These are phyloP conservation scores for Gallirallus australis DNA, from an alignment of 2,797 vertebrate species.

Conservation along the genomic window DNA sequence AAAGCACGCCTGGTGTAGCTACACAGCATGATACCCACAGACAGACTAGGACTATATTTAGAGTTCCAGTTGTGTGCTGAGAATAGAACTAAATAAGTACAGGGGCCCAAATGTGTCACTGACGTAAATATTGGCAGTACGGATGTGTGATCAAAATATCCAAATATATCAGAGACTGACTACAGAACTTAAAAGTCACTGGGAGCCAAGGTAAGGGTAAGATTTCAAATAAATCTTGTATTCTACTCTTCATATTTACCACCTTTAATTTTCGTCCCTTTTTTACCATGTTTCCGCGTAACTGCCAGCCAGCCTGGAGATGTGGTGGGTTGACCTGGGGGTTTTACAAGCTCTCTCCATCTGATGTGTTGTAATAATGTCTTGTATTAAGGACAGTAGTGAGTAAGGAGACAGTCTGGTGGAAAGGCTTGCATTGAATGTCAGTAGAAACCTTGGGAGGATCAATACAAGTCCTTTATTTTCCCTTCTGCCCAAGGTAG, in stretches of 20 bases:
- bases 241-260: neutral
- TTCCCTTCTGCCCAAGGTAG: neutral
- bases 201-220: neutral
- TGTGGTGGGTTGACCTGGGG: neutral
- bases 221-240: neutral
- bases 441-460: neutral
- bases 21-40: slow-evolving; percentile 48
- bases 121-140: slow-evolving; percentile 65
- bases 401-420: neutral
- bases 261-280: neutral
- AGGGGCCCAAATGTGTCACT: slow-evolving; percentile 36
- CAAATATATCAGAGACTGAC: slow-evolving; percentile 36
- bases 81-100: slow-evolving; percentile 53
- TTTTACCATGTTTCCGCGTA: neutral
- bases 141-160: slow-evolving; percentile 61
- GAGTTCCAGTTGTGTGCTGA: slow-evolving; percentile 50
- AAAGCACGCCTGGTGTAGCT: slow-evolving; percentile 40
- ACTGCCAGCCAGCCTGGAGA: neutral
- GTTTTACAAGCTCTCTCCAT: neutral
- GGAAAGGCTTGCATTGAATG: neutral
- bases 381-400: neutral
- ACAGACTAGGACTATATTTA: slow-evolving; percentile 67
- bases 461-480: neutral
- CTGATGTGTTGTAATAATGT: neutral
- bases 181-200: slow-evolving; percentile 32